Base-by-base conservation (phyloP, 1,140 invertebrate genomes). In the Aphelenchoides besseyi region DNA sequence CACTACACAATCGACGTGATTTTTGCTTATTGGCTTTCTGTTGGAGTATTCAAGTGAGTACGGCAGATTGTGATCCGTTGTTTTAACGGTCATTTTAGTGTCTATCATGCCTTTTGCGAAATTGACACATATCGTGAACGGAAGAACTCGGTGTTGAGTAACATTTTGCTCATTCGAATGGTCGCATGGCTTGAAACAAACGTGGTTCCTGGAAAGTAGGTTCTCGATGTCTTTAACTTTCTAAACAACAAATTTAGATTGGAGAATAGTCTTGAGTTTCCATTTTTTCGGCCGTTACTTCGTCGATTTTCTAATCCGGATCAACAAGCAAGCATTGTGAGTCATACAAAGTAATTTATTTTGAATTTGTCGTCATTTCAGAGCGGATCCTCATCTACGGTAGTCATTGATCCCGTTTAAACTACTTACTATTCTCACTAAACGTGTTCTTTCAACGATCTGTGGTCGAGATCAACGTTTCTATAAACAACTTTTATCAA, bases 31-130 rank as follows among this genome's bases (percentile, higher is more conserved):
- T 78, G 72, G 55, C 57, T 79, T 23, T 71, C 82, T 26, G 72
- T 59, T 53, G 70, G 76, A 30, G 72, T 82, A 1, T 82, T 82
- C 62, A 70, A 70, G 80, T 82, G 62, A 63, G 79, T 76, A 61
- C 52, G 30, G 16, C 18, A 8, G 23, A 36, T 41, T 30, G 18
- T 32, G 57, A 12, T 12, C 41, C 41, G 23, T 48, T 23, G 23
- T 41, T 69, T 41, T 35, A 28, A 29, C 41, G 33, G 16, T 28
- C 52, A 37, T 74, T 80, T 36, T 69, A 83, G 81, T 30, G 48
- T 78, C 16, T 82, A 82, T 48, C 81, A 82, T 36, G 74, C 82
- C 9, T 82, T 77, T 61, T 82, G 76, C 62, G 81, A 82, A 70
- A 68, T 84, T 33, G 81, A 82, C 33, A 68, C 81, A 29, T 74